Percentiles rank a stretch among this genome's conserved stretches.
Evolutionary conservation across 2,888 invertebrate species (phyloP).

Genomic region (Ichneumon xanthorius): DNA sequence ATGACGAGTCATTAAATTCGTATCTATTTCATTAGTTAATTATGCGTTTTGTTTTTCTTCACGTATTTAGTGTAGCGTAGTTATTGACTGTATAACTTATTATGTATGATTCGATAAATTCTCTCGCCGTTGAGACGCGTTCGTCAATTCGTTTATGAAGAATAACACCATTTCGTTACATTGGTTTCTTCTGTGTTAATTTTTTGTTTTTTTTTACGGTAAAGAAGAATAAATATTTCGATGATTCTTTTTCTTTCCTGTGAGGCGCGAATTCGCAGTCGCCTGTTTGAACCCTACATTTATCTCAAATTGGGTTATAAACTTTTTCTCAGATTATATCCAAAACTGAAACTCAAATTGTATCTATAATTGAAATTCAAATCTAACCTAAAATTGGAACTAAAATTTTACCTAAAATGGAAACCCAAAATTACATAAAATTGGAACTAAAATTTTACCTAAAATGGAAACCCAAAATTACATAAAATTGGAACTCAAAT

Average conservation of each 20-base stretch:
- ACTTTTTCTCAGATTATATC: background rate
- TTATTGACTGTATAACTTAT: slow-evolving; percentile 60
- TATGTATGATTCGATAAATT: slow-evolving; percentile 50
- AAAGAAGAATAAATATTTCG: slow-evolving; percentile 53
- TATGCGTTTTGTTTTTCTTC: slow-evolving; percentile 11
- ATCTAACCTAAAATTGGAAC: background rate
- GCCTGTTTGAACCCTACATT: background rate
- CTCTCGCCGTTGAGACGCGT: slow-evolving; percentile 34
- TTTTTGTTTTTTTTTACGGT: slow-evolving; percentile 25
- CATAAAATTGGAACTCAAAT: too few species aligned
- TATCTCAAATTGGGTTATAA: background rate
- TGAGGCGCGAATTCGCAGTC: background rate
- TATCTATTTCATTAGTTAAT: slow-evolving; percentile 23
- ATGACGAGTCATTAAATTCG: slow-evolving; percentile 15
- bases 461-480: too few species aligned
- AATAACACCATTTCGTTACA: slow-evolving; percentile 35
- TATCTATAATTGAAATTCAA: background rate
- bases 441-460: too few species aligned
- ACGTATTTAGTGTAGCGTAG: slow-evolving; percentile 49
- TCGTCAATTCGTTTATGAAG: slow-evolving; percentile 32
- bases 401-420: too few species aligned
- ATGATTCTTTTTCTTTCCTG: slow-evolving; percentile 38
- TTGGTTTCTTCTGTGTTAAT: background rate
- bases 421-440: too few species aligned
- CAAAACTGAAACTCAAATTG: background rate